Conservation (phyloP, 2,797 vertebrate species). For the Fundulus diaphanus region DNA sequence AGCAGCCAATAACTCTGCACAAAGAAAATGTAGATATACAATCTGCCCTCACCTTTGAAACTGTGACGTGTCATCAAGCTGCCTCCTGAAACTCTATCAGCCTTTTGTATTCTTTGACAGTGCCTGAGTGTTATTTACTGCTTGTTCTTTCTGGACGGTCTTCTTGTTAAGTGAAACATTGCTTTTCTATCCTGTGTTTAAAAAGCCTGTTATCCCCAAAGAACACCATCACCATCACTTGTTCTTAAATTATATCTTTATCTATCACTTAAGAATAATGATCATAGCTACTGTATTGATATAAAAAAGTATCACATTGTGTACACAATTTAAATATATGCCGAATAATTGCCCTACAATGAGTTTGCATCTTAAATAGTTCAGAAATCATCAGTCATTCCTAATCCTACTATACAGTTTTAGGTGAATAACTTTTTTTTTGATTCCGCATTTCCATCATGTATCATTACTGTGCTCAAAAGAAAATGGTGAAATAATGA, state of each 20-base stretch:
- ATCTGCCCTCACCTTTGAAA: conserved; percentile 18
- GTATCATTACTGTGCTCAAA: neutral
- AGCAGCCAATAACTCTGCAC: neutral
- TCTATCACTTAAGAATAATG: neutral
- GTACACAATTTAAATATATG: neutral
- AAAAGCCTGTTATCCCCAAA: neutral
- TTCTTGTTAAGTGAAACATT: neutral
- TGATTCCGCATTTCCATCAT: neutral
- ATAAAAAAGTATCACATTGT: neutral
- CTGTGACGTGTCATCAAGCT: neutral
- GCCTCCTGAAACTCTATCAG: conserved; percentile 3
- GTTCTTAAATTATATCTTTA: neutral
- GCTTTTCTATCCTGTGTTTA: neutral
- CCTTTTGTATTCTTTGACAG: conserved; percentile 1
- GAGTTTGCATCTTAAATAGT: neutral
- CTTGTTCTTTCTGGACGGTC: neutral
- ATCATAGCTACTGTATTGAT: neutral
- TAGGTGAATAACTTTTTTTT: neutral
- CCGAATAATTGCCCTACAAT: neutral
- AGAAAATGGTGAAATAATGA: neutral
- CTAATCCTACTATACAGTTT: neutral
- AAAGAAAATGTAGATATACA: neutral
- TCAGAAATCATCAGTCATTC: too few species aligned
- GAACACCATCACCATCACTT: neutral
- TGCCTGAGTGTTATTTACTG: neutral